These are phyloP conservation scores for Elgonia sp. DNA, from an alignment of 2,888 invertebrate species.

Conservation along the genomic window DNA sequence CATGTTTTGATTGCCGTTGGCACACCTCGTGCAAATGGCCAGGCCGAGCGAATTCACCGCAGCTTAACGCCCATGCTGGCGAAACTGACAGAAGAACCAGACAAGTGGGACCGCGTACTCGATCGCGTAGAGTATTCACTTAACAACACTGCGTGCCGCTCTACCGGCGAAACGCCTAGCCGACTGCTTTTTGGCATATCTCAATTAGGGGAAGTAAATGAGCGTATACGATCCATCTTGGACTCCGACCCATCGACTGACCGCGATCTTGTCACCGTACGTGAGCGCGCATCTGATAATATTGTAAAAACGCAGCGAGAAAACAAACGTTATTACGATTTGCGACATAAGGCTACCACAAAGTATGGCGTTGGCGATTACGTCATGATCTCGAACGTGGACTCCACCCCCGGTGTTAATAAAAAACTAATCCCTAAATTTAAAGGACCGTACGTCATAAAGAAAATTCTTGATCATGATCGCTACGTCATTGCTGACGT, in stretches of 20 bases:
- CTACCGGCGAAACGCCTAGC: background rate
- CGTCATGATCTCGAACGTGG: background rate
- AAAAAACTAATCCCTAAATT: constrained; percentile 71
- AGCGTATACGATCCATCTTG: background rate
- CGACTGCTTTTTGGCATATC: background rate
- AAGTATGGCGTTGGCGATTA: background rate
- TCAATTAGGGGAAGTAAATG: background rate
- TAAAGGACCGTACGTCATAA: constrained; percentile 75
- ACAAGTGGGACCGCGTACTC: background rate
- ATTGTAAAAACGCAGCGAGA: background rate
- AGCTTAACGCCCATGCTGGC: constrained; percentile 72
- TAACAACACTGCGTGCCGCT: constrained; percentile 7
- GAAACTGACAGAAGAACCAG: background rate
- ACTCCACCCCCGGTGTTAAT: background rate
- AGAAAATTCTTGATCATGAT: constrained; percentile 70
- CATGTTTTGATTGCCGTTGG: constrained; percentile 77
- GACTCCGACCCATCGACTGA: background rate
- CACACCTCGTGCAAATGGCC: constrained; percentile 80
- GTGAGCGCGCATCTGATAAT: background rate
- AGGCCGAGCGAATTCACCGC: constrained; percentile 82
- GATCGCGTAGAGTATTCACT: background rate
- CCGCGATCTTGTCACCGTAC: background rate
- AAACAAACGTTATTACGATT: background rate
- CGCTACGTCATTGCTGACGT: constrained; percentile 74
- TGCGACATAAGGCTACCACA: background rate